These are phyloP conservation scores for Malurus alboscapulatus DNA, from an alignment of 2,113 vertebrate genomes.

Conservation along the genomic window DNA sequence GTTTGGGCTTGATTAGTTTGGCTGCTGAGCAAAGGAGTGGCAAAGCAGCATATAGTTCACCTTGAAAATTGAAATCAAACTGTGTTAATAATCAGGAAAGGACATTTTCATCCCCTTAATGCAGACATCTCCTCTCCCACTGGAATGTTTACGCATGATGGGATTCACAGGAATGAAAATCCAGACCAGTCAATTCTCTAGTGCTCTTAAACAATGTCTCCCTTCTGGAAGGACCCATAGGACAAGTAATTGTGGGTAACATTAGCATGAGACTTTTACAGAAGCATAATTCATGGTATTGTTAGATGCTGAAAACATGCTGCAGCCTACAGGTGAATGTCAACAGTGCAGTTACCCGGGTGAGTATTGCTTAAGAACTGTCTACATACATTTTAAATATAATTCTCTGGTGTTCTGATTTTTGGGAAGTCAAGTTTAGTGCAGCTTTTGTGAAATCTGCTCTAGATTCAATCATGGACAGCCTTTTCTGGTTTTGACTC, in stretches of 20 bases:
- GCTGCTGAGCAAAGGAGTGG: neutral
- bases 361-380: neutral
- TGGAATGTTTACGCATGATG: neutral
- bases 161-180: neutral
- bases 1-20: neutral
- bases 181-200: neutral
- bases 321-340: neutral
- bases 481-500: neutral
- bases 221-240: neutral
- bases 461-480: neutral
- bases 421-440: neutral
- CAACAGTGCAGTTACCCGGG: fast-evolving
- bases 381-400: neutral
- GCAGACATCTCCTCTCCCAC: neutral
- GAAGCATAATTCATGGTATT: neutral
- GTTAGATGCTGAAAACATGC: neutral
- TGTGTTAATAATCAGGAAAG: neutral
- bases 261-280: neutral
- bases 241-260: neutral
- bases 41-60: neutral
- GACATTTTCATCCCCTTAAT: neutral
- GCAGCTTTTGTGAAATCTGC: neutral
- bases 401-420: neutral
- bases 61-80: neutral
- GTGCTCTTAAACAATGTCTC: neutral